phyloP scores from a whole-genome alignment of 1,140 invertebrate genomes.

The Anastatus disparis region DNA sequence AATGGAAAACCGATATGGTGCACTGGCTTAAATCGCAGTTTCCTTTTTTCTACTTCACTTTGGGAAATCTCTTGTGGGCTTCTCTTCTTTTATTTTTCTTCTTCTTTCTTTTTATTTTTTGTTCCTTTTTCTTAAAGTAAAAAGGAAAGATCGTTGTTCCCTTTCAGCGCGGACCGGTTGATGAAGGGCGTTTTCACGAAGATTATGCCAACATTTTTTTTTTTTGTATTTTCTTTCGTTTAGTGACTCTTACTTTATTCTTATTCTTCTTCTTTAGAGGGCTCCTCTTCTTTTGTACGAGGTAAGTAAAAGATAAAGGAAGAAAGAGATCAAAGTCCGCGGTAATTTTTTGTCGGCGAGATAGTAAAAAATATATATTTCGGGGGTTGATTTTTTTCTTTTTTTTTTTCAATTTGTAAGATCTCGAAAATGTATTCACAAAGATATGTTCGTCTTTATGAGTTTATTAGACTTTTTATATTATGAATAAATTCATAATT shows the following conservation, averaged over 20 bases:
- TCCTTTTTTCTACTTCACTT: background rate
- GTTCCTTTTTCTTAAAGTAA: too few species aligned
- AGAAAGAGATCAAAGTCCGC: background rate
- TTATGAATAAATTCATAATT: too few species aligned
- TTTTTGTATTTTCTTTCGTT: background rate
- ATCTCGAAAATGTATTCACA: too few species aligned
- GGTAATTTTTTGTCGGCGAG: slow-evolving; percentile 22
- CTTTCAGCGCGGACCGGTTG: background rate
- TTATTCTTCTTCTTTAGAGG: too few species aligned
- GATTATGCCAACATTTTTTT: background rate
- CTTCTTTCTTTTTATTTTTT: background rate
- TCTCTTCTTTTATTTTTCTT: background rate
- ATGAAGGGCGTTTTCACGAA: background rate
- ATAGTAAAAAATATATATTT: too few species aligned
- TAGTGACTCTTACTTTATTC: too few species aligned
- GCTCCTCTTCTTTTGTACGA: background rate
- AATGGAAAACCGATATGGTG: slow-evolving; percentile 28
- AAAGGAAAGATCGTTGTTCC: background rate
- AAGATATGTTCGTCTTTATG: too few species aligned
- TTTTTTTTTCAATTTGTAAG: too few species aligned
- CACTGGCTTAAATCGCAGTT: background rate
- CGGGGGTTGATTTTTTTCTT: too few species aligned
- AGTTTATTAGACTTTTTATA: too few species aligned
- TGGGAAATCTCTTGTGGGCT: too few species aligned
- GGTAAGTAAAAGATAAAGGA: too few species aligned